These are phyloP conservation scores for Micrasema minimum DNA, from an alignment of 1,140 invertebrate genomes.

Conservation along the genomic window DNA sequence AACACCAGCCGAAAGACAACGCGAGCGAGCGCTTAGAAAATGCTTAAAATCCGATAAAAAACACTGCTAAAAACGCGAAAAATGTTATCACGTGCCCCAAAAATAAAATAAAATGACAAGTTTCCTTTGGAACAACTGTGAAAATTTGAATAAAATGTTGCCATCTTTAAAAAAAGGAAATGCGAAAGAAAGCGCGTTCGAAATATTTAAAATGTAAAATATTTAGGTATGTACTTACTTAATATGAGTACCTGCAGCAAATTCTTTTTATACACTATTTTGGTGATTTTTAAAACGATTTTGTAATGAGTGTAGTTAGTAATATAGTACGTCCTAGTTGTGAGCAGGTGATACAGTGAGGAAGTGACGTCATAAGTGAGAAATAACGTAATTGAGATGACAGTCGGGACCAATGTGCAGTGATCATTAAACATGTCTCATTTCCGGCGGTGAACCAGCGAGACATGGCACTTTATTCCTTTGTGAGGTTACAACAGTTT, in stretches of 20 bases:
- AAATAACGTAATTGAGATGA: slow-evolving; percentile 4
- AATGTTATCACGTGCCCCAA: not conserved
- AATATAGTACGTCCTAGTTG: not conserved
- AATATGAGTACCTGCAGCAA: not conserved
- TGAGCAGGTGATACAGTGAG: slow-evolving; percentile 18
- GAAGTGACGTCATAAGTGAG: slow-evolving; percentile 25
- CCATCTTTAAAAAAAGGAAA: slow-evolving; percentile 9
- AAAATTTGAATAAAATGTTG: slow-evolving; percentile 16
- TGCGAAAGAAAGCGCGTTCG: not conserved
- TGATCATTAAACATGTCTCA: slow-evolving; percentile 32
- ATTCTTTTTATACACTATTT: not conserved
- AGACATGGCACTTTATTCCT: slow-evolving; percentile 33
- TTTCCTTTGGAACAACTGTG: not conserved
- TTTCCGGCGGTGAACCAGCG: slow-evolving; percentile 25
- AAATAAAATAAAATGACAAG: not conserved
- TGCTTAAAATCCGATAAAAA: not conserved
- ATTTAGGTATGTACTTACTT: not conserved
- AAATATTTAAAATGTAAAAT: not conserved
- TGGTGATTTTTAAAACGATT: not conserved
- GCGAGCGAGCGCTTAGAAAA: not conserved
- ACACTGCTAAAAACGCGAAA: not conserved
- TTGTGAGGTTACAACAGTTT: not conserved
- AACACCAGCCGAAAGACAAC: slow-evolving; percentile 46
- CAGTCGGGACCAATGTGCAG: not conserved
- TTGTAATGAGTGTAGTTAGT: not conserved